These are phyloP conservation scores for Lates japonicus DNA, from an alignment of 2,797 vertebrate genomes.

Conservation along the genomic window DNA sequence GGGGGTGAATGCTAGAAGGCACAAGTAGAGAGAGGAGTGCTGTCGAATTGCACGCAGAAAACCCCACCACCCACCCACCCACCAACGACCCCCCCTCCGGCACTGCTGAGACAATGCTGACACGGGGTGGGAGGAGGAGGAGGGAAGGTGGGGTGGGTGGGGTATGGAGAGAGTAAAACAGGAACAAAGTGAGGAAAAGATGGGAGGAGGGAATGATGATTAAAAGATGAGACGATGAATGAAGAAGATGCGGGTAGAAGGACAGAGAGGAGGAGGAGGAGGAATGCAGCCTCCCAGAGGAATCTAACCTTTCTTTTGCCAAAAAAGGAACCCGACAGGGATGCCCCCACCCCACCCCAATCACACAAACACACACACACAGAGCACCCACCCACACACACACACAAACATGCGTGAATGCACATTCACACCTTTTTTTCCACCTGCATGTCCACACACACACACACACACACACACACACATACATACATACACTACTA, in stretches of 20 bases:
- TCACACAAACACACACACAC: slow-evolving; percentile 51
- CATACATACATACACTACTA: too few relatives aligned
- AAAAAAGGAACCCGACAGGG: slow-evolving; percentile 75
- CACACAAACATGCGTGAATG: slow-evolving; percentile 23
- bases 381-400: slow-evolving; percentile 37
- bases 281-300: slow-evolving; percentile 77
- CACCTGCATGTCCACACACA: slow-evolving; percentile 46
- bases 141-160: not conserved
- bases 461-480: slow-evolving; percentile 38
- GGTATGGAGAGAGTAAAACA: slow-evolving; percentile 21
- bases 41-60: slow-evolving; percentile 80
- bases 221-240: slow-evolving; percentile 61
- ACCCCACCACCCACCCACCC: slow-evolving; percentile 85
- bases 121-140: slow-evolving; percentile 20
- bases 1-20: slow-evolving; percentile 70
- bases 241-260: slow-evolving; percentile 39
- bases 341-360: slow-evolving; percentile 46
- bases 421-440: slow-evolving; percentile 49
- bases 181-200: slow-evolving; percentile 55
- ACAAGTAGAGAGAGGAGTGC: slow-evolving; percentile 71
- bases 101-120: slow-evolving; percentile 82
- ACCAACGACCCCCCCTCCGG: slow-evolving; percentile 72
- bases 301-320: slow-evolving; percentile 82
- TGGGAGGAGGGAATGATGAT: slow-evolving; percentile 36
- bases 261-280: slow-evolving; percentile 45